phyloP scores from a whole-genome alignment of 2,113 vertebrate genomes.

The Nothobranchius kuhntae region DNA sequence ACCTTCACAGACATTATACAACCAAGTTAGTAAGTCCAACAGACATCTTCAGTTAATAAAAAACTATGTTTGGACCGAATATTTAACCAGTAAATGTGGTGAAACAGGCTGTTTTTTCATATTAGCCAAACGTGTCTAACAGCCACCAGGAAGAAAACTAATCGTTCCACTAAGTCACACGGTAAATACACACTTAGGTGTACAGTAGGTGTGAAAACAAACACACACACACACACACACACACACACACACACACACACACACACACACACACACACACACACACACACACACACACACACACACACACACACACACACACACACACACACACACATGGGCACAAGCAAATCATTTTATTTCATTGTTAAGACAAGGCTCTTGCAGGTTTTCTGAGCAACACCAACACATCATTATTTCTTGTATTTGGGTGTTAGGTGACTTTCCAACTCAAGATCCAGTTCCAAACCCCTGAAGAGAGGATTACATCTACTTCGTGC shows the following conservation, averaged over 20 bases:
- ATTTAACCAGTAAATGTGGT: no score
- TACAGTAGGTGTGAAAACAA: no score
- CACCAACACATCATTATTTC: slow-evolving; percentile 36
- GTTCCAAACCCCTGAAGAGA: slow-evolving; percentile 38
- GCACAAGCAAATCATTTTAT: slow-evolving; percentile 30
- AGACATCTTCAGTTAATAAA: no score
- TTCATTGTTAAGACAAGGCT: slow-evolving; percentile 22
- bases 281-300: neutral
- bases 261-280: neutral
- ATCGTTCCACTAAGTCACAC: neutral
- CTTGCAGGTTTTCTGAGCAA: slow-evolving; percentile 40
- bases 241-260: neutral
- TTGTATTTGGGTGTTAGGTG: slow-evolving; percentile 34
- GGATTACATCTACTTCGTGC: slow-evolving; percentile 25
- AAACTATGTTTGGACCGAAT: no score
- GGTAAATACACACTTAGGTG: neutral
- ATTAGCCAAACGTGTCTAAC: no score
- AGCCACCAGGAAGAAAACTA: neutral
- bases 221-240: neutral
- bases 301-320: neutral
- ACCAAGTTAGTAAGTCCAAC: no score
- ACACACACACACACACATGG: neutral
- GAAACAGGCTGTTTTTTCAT: no score
- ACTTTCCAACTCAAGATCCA: slow-evolving; percentile 25
- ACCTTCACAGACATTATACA: no score